Conservation (phyloP, 2,113 vertebrate species). For the Isurus oxyrinchus region DNA sequence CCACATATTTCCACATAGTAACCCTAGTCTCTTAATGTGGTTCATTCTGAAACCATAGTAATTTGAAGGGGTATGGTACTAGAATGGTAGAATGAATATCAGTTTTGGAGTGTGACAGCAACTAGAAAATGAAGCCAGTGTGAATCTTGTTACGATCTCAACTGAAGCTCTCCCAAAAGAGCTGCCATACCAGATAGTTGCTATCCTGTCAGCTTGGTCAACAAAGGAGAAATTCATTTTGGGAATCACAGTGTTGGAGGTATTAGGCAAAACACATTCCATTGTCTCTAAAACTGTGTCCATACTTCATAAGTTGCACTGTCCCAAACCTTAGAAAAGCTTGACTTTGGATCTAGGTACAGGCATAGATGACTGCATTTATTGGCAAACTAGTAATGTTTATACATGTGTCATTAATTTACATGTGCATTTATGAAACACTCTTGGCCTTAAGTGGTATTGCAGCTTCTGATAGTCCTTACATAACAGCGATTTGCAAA, state of each 20-base stretch:
- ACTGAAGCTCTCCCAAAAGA: background rate
- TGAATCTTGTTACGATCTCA: background rate
- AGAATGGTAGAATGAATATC: background rate
- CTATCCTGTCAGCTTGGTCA: background rate
- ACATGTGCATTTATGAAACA: background rate
- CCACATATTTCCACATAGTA: background rate
- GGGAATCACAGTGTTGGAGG: background rate
- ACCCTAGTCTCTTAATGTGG: background rate
- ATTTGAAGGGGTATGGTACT: background rate
- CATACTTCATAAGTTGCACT: background rate
- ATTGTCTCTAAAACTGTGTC: background rate
- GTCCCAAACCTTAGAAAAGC: background rate
- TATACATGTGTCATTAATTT: background rate
- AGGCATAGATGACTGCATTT: background rate
- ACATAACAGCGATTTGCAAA: background rate
- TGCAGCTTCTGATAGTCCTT: background rate
- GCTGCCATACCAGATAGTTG: background rate
- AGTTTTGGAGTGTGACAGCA: background rate
- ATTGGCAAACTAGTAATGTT: background rate
- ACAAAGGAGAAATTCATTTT: background rate
- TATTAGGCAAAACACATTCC: background rate
- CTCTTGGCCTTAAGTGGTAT: background rate
- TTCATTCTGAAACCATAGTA: background rate
- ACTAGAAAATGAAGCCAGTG: background rate
- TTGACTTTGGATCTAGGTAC: background rate